Evolutionary conservation across 1,140 invertebrate species (phyloP), one percentile per base, ranked within the genome.

Genomic region (Tetranychus cinnabarinus): DNA sequence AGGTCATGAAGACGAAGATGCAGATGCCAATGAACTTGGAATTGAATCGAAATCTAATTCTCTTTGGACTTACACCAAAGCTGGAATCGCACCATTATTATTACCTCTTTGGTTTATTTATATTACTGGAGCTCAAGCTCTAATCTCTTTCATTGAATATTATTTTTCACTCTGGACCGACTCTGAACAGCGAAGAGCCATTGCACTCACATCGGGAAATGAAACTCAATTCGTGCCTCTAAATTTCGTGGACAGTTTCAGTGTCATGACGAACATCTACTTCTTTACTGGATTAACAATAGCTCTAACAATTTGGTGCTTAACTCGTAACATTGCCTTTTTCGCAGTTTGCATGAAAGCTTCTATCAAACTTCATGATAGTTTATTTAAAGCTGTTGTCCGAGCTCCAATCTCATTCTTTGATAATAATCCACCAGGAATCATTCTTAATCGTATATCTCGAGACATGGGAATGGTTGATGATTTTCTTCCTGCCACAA

Each of bases 381-480:
- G 70, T 7, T 88, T 93, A 81, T 91, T 92, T 67, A 71, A 74
- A 8, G 81, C 80, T 54, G 79, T 93, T 1, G 79, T 88, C 37
- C 76, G 81, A 8, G 82, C 84, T 0, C 84, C 82, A 1, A 88
- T 91, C 78, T 76, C 78, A 12, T 93, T 92, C 72, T 52, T 92
- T 71, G 87, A 88, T 65, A 82, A 80, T 10, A 92, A 92, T 70
- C 82, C 85, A 2, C 4, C 80, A 56, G 77, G 77, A 12, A 42
- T 52, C 15, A 85, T 89, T 58, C 72, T 90, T 13, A 90, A 88
- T 69, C 75, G 85, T 61, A 88, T 87, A 72, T 84, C 84, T 0
- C 86, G 87, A 72, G 88, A 92, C 69, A 80, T 89, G 72, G 86
- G 85, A 15, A 79, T 82, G 34, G 80, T 90, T 37, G 89, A 92